These are phyloP conservation scores for Cynoglossus semilaevis DNA, from an alignment of 2,113 vertebrate genomes.

Conservation along the genomic window DNA sequence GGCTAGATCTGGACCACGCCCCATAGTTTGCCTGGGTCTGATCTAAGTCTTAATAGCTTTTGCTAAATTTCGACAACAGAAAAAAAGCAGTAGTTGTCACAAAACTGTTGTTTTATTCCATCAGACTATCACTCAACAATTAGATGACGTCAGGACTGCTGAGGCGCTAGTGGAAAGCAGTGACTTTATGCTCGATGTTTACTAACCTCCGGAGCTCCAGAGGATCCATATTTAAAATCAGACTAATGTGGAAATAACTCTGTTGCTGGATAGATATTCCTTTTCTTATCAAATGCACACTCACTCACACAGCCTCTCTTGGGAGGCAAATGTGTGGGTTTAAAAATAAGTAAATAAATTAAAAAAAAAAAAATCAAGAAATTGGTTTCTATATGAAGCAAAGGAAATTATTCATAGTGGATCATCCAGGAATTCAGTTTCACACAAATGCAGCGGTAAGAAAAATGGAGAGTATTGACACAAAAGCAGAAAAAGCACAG, in stretches of 20 bases:
- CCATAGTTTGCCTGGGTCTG: no score
- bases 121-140: no score
- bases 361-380: conserved; percentile 13
- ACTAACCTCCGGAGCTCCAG: conserved; percentile 8
- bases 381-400: conserved; percentile 20
- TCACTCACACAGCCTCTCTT: conserved; percentile 18
- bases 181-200: not conserved
- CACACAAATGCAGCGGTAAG: conserved; percentile 4
- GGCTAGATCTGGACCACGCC: no score
- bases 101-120: no score
- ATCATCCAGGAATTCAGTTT: conserved; percentile 1
- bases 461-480: conserved; percentile 5
- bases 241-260: not conserved
- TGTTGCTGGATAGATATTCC: conserved; percentile 15
- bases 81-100: no score
- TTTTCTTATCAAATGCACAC: conserved; percentile 36
- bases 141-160: no score
- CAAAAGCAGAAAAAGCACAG: no score
- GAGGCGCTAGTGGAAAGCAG: not conserved
- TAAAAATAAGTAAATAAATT: no score
- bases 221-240: not conserved
- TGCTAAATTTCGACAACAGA: no score
- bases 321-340: conserved; percentile 45
- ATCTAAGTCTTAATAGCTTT: no score
- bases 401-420: conserved; percentile 8